Base-by-base conservation (phyloP, 2,797 vertebrate genomes). In the Erethizon dorsatum region DNA sequence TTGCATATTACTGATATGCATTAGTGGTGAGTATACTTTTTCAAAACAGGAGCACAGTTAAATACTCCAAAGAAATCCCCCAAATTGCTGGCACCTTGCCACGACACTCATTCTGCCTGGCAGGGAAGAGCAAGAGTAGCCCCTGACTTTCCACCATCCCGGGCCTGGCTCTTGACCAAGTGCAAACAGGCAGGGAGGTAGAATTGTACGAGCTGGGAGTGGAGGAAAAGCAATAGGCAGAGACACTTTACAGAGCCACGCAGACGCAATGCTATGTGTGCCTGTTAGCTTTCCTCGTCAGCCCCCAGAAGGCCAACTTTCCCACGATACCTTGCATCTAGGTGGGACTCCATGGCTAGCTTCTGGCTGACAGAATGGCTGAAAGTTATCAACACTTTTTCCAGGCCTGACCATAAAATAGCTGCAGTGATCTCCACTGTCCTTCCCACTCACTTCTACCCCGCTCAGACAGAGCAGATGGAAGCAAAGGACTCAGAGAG, bases 21-120 rank as follows among this genome's bases (percentile, higher is more conserved):
- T 83, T 97, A 56, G 90, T 41, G 24, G 90, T 86, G 90, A 98
- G 71, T 95, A 94, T 94, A 96, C 57, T 94, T 73, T 92, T 97
- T 90, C 86, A 97, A 89, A 94, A 96, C 75, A 96, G 97, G 59
- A 41, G 14, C 82, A 33, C 24, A 83, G 22, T 69, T 83, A 94
- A 78, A 77, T 61, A 57, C 47, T 73, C 63, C 88, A 95, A 79
- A n/a, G 20, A 87, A 91, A 93, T 77, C 1, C 4, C 31, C 77
- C 50, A 22, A 37, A 86, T 86, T 45, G 56, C 65, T 90, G 90
- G 56, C 84, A 50, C 15, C 28, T 75, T 59, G 31, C 37, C 63
- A 37, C 14, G 65, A 26, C 45, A 50, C 57, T 91, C 61, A 93
- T 73, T 90, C 59, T 77, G 77, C 57, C 3, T 52, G 57, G 45